phyloP scores from a whole-genome alignment of 2,113 vertebrate genomes.

The Hippotragus niger region DNA sequence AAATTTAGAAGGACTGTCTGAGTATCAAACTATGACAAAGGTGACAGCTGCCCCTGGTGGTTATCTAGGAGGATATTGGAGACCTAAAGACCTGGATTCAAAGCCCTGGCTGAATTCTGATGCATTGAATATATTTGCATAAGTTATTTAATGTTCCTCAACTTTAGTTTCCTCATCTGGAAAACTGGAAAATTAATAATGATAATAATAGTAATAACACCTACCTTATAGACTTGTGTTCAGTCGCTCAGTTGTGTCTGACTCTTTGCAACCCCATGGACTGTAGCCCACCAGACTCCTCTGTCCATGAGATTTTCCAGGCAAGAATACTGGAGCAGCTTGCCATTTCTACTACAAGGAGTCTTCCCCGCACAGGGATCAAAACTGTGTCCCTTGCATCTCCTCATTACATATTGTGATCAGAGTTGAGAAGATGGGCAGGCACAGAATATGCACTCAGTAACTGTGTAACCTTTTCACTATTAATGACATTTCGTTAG shows the following conservation, averaged over 20 bases:
- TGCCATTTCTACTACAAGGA: background rate
- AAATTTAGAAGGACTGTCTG: background rate
- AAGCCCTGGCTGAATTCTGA: background rate
- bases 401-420: background rate
- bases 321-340: background rate
- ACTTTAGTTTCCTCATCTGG: background rate
- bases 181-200: background rate
- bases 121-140: background rate
- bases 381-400: background rate
- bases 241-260: background rate
- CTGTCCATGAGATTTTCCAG: background rate
- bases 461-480: background rate
- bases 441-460: too few species aligned
- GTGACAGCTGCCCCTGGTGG: rapidly evolving
- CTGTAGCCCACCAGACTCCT: background rate
- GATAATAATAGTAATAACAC: too few species aligned
- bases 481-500: background rate
- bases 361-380: background rate
- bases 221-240: background rate
- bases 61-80: rapidly evolving
- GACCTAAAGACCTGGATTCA: background rate
- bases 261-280: background rate
- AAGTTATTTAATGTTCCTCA: background rate
- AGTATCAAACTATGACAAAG: background rate
- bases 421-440: background rate